phyloP scores from a whole-genome alignment of 1,140 invertebrate genomes.

The Cyphomyrmex costatus region DNA sequence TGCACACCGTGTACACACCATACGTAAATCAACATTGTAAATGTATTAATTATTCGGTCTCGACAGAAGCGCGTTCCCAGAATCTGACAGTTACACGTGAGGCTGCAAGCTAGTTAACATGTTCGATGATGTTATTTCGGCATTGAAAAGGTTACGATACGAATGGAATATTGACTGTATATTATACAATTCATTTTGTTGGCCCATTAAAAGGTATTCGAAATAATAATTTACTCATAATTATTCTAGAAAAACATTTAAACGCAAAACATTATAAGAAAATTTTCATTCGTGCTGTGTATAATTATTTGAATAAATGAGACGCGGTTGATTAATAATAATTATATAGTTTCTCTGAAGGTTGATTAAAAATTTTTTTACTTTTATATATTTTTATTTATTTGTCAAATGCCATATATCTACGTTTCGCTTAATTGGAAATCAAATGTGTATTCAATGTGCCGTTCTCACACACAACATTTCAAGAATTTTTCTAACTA shows the following conservation, averaged over 20 bases:
- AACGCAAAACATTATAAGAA: not conserved
- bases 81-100: conserved; percentile 35
- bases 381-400: not conserved
- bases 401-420: not conserved
- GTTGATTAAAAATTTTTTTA: conserved; percentile 14
- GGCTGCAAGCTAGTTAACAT: conserved; percentile 12
- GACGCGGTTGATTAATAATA: not conserved
- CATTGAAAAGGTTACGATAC: not conserved
- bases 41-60: conserved; percentile 57
- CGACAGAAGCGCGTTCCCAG: conserved; percentile 36
- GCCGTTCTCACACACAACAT: not conserved
- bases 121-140: conserved; percentile 28
- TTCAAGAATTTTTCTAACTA: not conserved
- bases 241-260: not conserved
- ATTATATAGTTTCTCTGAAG: not conserved
- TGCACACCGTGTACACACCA: not conserved
- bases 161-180: not conserved
- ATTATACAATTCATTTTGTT: not conserved
- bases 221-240: conserved; percentile 1
- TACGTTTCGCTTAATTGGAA: not conserved
- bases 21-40: conserved; percentile 61
- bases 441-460: not conserved
- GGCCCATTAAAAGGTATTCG: not conserved
- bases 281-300: not conserved
- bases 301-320: not conserved